Evolutionary conservation across 1,140 invertebrate species (phyloP).

Genomic region (Musca domestica): DNA sequence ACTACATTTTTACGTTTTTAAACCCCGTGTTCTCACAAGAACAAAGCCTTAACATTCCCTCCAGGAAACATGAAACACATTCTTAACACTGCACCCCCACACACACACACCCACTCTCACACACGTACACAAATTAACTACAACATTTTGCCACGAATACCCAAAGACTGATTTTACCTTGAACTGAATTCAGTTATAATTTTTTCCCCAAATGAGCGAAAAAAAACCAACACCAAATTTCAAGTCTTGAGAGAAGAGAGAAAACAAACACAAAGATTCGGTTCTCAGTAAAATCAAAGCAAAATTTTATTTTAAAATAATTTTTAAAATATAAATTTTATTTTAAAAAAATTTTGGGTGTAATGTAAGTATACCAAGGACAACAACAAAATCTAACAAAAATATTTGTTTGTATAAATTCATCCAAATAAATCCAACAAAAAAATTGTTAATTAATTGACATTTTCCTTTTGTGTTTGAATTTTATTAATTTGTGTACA

Average conservation of each 20-base stretch:
- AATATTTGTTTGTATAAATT: neutral
- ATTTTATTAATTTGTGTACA: too few species aligned
- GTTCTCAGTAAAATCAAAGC: slow-evolving; percentile 51
- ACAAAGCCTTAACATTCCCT: too few species aligned
- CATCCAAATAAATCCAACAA: too few species aligned
- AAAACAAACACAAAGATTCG: slow-evolving; percentile 6
- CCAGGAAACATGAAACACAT: too few species aligned
- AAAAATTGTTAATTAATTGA: too few species aligned
- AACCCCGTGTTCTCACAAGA: too few species aligned
- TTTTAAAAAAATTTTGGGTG: slow-evolving; percentile 55
- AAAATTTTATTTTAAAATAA: slow-evolving; percentile 55
- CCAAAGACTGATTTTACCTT: slow-evolving; percentile 50
- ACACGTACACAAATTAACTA: neutral
- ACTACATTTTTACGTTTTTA: too few species aligned
- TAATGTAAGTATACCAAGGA: slow-evolving; percentile 52
- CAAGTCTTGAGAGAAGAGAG: too few species aligned
- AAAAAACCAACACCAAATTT: neutral
- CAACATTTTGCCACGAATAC: slow-evolving; percentile 20
- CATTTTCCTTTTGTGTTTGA: too few species aligned
- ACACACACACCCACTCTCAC: neutral
- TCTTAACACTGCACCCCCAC: neutral
- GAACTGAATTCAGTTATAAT: slow-evolving; percentile 40
- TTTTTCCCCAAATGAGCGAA: neutral
- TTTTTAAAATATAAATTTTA: slow-evolving; percentile 55
- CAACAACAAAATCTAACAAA: slow-evolving; percentile 18